Conservation (phyloP, 2,113 vertebrate species). For the Lamprologus speciosus region DNA sequence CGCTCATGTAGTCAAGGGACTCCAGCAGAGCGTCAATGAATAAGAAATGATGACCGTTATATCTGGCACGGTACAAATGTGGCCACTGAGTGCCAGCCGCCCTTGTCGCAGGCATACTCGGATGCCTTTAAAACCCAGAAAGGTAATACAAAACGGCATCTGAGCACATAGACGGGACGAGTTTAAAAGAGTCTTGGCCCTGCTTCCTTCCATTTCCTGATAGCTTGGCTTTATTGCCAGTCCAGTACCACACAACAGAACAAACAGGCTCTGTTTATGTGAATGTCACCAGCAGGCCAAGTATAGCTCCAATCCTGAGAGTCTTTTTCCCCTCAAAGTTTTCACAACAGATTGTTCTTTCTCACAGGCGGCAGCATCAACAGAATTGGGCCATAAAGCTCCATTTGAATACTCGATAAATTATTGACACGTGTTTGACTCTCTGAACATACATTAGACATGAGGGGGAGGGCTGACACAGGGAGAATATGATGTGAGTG, state of each 20-base stretch:
- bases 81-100: neutral
- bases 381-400: slow-evolving; percentile 25
- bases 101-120: neutral
- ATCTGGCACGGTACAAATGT: neutral
- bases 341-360: slow-evolving; percentile 3
- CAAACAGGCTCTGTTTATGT: slow-evolving; percentile 22
- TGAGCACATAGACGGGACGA: neutral
- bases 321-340: neutral
- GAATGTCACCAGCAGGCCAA: slow-evolving; percentile 1
- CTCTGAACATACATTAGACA: slow-evolving; percentile 41
- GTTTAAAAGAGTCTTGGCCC: neutral
- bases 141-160: neutral
- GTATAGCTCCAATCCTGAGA: neutral
- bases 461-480: slow-evolving; percentile 16
- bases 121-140: neutral
- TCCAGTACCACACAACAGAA: slow-evolving; percentile 16
- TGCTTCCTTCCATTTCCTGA: slow-evolving; percentile 6
- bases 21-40: slow-evolving; percentile 16
- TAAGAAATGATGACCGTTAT: slow-evolving; percentile 36
- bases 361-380: neutral
- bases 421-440: slow-evolving; percentile 46
- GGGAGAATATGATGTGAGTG: neutral
- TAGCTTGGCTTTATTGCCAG: neutral
- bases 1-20: neutral
- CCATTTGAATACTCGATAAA: slow-evolving; percentile 40